Evolutionary conservation across 2,888 invertebrate genomes (phyloP), one percentile per base, ranked within the genome.

Genomic region (Thymelicus acteon): DNA sequence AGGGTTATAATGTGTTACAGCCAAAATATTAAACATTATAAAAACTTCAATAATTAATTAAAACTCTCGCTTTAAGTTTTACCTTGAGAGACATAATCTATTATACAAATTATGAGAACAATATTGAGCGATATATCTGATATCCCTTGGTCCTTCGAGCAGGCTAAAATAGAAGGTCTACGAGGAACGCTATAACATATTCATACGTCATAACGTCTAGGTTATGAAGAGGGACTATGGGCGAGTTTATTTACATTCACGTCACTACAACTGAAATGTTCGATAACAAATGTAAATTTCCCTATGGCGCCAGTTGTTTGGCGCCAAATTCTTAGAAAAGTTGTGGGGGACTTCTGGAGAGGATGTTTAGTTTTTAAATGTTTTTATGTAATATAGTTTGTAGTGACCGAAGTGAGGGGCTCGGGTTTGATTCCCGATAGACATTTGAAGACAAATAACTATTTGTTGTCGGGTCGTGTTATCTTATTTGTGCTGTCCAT

Each of bases 211-310:
- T 52, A 52, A 52, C 49, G 49, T 19, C 49, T 52, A 52, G 49
- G 49, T 52, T 52, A 52, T 52, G 49, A 15, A 1, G 10, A 44
- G 62, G 62, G 31, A 31, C 62, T 6, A 19, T 39, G 58, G 31
- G 39, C 19, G 40, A n/a, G 54, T 12, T 67, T 60, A 60, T 67
- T 67, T 60, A 49, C 60, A 67, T 67, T 67, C 67, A 67, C 48
- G 8, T 60, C 60, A 67, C 19, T 49, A n/a, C 24, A 31, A 24
- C 44, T 24, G 39, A 61, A 61, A 62, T 49, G 62, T 31, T 48
- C 62, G 48, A 62, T 49, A 62, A 19, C 60, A 60, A 60, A 67
- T 60, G 60, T 49, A 67, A 67, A 67, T 49, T 39, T 19, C 10
- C 24, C 6, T 37, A 12, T n/a, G 67, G 19, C 49, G 67, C 49